Evolutionary conservation across 1,140 invertebrate species (phyloP).

Genomic region (Triops longicaudatus): DNA sequence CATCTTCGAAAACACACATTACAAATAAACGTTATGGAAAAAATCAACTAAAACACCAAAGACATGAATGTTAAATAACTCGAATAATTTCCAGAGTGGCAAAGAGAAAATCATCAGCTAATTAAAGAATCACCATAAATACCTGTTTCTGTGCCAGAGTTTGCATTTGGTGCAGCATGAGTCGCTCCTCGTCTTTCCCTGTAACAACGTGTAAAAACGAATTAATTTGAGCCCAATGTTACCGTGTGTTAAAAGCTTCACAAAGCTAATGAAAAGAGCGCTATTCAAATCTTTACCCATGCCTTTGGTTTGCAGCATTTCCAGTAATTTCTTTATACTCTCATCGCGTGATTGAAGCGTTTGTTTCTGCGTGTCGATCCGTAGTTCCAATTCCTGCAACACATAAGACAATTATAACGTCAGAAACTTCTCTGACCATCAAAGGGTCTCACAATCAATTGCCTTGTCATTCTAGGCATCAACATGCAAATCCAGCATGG

Average conservation of each 20-base stretch:
- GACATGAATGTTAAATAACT: conserved; percentile 18
- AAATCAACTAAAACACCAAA: neutral
- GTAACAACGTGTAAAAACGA: conserved; percentile 39
- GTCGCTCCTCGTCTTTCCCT: conserved; percentile 89
- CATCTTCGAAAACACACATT: too few relatives aligned
- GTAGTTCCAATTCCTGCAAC: conserved; percentile 78
- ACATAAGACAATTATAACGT: conserved; percentile 30
- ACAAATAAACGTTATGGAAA: neutral
- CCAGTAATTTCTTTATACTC: conserved; percentile 95
- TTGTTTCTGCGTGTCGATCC: conserved; percentile 97
- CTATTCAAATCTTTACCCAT: conserved; percentile 63
- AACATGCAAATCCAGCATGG: neutral
- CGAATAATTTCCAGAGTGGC: neutral
- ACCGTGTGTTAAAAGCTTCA: conserved; percentile 19
- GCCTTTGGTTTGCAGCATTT: conserved; percentile 96
- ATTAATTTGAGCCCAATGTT: conserved; percentile 4
- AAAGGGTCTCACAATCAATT: neutral
- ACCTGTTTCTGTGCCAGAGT: conserved; percentile 92
- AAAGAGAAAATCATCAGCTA: neutral
- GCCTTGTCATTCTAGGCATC: neutral
- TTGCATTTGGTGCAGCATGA: conserved; percentile 94
- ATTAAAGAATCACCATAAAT: conserved; percentile 39
- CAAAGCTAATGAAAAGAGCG: neutral
- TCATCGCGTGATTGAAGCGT: conserved; percentile 90
- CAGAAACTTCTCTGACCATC: too few relatives aligned